Conservation (phyloP, 2,888 invertebrate species). For the Drosophila lutescens region DNA sequence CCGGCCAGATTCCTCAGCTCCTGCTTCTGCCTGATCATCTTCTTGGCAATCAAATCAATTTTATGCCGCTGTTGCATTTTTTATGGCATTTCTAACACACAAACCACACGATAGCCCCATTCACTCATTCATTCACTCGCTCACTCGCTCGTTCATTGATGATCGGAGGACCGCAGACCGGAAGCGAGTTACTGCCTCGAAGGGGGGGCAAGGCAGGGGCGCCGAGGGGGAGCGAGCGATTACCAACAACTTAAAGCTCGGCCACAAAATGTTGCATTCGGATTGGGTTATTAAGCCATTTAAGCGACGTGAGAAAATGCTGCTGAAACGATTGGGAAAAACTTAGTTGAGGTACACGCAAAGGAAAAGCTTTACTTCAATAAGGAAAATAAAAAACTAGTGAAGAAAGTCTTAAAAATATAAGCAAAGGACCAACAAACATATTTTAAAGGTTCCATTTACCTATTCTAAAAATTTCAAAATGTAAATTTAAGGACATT, state of each 20-base stretch:
- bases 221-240: constrained; percentile 35
- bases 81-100: constrained; percentile 72
- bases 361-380: not conserved
- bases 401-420: not conserved
- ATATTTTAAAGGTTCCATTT: not conserved
- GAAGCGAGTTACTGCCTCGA: constrained; percentile 55
- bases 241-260: constrained; percentile 72
- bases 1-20: not conserved
- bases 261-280: constrained; percentile 70
- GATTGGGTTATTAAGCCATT: constrained; percentile 77
- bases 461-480: not conserved
- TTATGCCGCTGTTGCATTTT: constrained; percentile 68
- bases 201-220: not conserved
- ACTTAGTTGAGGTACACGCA: constrained; percentile 46
- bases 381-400: not conserved
- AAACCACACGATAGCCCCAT: constrained; percentile 47
- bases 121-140: constrained; percentile 58
- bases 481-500: not conserved
- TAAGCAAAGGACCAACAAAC: too few species aligned
- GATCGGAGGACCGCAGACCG: constrained; percentile 70
- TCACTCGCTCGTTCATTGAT: constrained; percentile 54
- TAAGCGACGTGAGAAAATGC: constrained; percentile 78
- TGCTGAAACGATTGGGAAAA: constrained; percentile 51
- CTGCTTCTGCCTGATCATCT: constrained; percentile 30
- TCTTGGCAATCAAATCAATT: constrained; percentile 73